phyloP scores from a whole-genome alignment of 2,888 invertebrate species.

The Polydrusus pterygomalis region DNA sequence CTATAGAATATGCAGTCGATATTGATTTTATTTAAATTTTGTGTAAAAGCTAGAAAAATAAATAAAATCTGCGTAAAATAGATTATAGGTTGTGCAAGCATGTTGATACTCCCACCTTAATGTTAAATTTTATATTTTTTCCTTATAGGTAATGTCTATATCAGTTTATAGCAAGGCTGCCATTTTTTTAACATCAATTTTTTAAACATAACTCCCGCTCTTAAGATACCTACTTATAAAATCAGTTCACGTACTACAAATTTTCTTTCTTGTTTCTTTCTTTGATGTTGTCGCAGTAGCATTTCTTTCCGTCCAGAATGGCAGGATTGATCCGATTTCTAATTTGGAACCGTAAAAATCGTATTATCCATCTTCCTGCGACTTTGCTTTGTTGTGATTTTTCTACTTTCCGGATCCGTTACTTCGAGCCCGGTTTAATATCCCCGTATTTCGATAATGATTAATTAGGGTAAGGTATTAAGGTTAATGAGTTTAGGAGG shows the following conservation, averaged over 20 bases:
- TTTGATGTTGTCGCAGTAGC: conserved; percentile 29
- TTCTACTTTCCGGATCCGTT: conserved; percentile 37
- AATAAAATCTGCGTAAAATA: too few relatives aligned
- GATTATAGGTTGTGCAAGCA: too few relatives aligned
- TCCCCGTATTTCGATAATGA: conserved; percentile 30
- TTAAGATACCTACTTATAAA: neutral
- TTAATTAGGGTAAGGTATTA: conserved; percentile 26
- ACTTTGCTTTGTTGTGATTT: conserved; percentile 48
- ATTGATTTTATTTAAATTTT: too few relatives aligned
- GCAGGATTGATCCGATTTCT: conserved; percentile 48
- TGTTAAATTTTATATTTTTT: neutral
- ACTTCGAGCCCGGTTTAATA: conserved; percentile 9
- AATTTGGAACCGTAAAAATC: conserved; percentile 47
- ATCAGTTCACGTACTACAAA: conserved; percentile 35
- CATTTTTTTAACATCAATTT: neutral
- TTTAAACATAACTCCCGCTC: conserved; percentile 1
- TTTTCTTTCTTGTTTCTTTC: conserved; percentile 30
- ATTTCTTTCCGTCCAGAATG: conserved; percentile 38
- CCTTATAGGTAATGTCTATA: too few relatives aligned
- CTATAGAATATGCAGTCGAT: too few relatives aligned
- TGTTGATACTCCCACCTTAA: too few relatives aligned
- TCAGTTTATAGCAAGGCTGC: too few relatives aligned
- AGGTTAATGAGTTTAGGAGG: conserved; percentile 4
- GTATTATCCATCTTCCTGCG: conserved; percentile 49
- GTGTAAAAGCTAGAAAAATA: too few relatives aligned